Base-by-base conservation (phyloP, 2,888 invertebrate genomes). In the Caenorhabditis sulstoni region DNA sequence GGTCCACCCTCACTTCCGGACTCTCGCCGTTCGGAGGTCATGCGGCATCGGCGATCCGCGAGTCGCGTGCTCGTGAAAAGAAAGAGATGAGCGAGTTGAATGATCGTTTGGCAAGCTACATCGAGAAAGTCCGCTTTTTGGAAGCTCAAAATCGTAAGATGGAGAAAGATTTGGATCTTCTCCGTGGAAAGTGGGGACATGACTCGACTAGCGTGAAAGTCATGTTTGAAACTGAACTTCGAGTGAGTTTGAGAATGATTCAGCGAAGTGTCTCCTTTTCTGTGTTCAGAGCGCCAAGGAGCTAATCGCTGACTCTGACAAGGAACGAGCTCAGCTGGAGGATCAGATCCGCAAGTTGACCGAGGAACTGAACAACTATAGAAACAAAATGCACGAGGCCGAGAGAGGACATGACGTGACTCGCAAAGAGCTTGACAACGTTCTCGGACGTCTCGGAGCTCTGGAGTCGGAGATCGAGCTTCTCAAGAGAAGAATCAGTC, bases 61-160 rank as follows among this genome's bases (percentile, higher is more conserved):
- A 87, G 62, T 86, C 86, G 49, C 86, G 92, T 49, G 91, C 91
- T 77, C 88, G 87, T 67, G 92, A 92, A 87, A 92, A 92, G 90
- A 91, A 91, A 83, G 92, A 92, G 83, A 90, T 92, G 91, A 90
- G 90, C 83, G 91, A 92, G 78, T 85, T 92, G 81, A 92, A 92
- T 87, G 92, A 92, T 84, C 87, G 92, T 67, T 91, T 92, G 75
- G 92, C 92, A 73, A 90, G 88, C 86, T 92, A 92, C 87, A 92
- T 92, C 80, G 92, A 92, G 88, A 92, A 92, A 88, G 88, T 89
- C 45, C 89, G 90, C n/a, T 90, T 90, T 81, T 81, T 90, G 74
- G 90, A 90, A 57, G 89, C 89, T 9, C 90, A 90, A 76, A 90
- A 90, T 75, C 86, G 89, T 58, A 90, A 90, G 76, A 81, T 90